phyloP scores from a whole-genome alignment of 2,888 invertebrate genomes.

The Liposcelis brunnea region DNA sequence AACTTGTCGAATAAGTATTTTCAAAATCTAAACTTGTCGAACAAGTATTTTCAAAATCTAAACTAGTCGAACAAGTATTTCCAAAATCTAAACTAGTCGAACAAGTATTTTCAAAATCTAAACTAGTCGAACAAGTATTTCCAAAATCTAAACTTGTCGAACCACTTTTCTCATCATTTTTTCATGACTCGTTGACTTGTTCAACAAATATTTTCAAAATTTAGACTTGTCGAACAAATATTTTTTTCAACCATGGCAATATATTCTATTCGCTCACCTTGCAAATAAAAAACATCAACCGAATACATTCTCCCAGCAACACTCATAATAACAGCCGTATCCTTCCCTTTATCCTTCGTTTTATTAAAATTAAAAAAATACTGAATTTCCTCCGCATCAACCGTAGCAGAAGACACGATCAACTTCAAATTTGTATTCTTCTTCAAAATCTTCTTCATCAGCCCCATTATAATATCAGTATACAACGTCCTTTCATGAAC shows the following conservation, averaged over 20 bases:
- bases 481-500: slow-evolving; percentile 87
- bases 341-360: slow-evolving; percentile 29
- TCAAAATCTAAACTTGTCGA: too few relatives aligned
- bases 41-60: too few relatives aligned
- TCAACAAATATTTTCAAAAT: too few relatives aligned
- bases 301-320: slow-evolving; percentile 80
- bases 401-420: slow-evolving; percentile 86
- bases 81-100: too few relatives aligned
- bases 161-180: background rate
- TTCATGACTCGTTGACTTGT: background rate
- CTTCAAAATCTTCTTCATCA: slow-evolving; percentile 80
- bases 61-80: too few relatives aligned
- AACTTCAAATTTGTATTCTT: slow-evolving; percentile 67
- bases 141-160: background rate
- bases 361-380: slow-evolving; percentile 54
- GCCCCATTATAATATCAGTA: slow-evolving; percentile 85
- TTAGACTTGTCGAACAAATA: too few relatives aligned
- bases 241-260: too few relatives aligned
- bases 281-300: slow-evolving; percentile 65
- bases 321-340: slow-evolving; percentile 64
- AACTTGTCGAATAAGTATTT: too few relatives aligned
- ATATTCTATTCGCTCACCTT: too few relatives aligned
- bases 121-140: too few relatives aligned
- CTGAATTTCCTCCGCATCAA: slow-evolving; percentile 74
- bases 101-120: too few relatives aligned